phyloP scores from a whole-genome alignment of 2,797 vertebrate genomes.

The Cyprinella venusta region DNA sequence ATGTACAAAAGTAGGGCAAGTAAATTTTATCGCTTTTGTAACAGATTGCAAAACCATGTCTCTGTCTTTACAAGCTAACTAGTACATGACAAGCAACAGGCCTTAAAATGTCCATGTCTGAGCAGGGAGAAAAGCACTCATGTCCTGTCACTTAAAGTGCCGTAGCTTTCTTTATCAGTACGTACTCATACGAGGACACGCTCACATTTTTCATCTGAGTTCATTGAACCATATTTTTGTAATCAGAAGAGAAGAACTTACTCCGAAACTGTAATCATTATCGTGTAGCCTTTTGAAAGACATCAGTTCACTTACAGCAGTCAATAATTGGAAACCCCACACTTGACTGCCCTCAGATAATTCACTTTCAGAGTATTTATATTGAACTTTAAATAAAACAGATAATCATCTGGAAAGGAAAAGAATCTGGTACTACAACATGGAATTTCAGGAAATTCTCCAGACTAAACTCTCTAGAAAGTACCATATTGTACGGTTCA shows the following conservation, averaged over 20 bases:
- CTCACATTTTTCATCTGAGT: slow-evolving; percentile 11
- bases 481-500: background rate
- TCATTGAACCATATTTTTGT: slow-evolving; percentile 26
- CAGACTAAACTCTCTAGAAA: background rate
- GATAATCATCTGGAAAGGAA: slow-evolving; percentile 18
- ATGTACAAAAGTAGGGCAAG: background rate
- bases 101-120: background rate
- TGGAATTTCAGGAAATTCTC: background rate
- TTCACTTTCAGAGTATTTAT: slow-evolving; percentile 50
- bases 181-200: background rate
- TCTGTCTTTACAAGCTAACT: slow-evolving; percentile 25
- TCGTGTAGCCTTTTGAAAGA: slow-evolving; percentile 42
- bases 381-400: slow-evolving; percentile 45
- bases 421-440: background rate
- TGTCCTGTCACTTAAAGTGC: slow-evolving; percentile 9
- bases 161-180: slow-evolving; percentile 6
- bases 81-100: slow-evolving; percentile 38
- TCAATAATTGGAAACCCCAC: slow-evolving; percentile 54
- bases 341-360: slow-evolving; percentile 53
- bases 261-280: background rate
- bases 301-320: slow-evolving; percentile 52
- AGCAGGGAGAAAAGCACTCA: background rate
- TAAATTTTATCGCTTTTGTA: background rate
- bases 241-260: slow-evolving; percentile 40
- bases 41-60: slow-evolving; percentile 48